Base-by-base conservation (phyloP, 1,140 invertebrate species). In the Leucophenga varia region DNA sequence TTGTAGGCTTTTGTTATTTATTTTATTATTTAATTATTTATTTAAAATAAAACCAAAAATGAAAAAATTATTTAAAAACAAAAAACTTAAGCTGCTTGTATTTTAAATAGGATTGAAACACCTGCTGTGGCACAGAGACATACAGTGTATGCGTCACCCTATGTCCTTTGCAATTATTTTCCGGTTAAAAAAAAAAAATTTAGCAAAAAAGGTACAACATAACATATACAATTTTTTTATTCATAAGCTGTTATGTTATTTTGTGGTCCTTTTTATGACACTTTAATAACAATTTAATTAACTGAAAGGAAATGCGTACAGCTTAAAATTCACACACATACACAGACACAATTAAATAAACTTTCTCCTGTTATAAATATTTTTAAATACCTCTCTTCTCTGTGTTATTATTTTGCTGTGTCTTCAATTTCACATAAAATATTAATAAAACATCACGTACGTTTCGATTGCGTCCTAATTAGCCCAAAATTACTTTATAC, bases 21-120 rank as follows among this genome's bases (percentile, higher is more conserved):
- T 47, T 43, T 35, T 55, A 63, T 59, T 68, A 64, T 68, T 67
- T 67, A 64, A 63, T 48, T 65, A 64, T 67, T 68, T 68, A 68
- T 67, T 68, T 56, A 68, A 57, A 54, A 57, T 37, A 34, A 40
- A 34, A 21, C 50, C 37, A 61, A 37, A 25, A 41, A 36, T 49
- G 50, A 21, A 52, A 36, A 48, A 46, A 31, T 31, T 54, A 52
- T 58, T 47, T 43, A 51, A 50, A 61, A 43, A 19, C 22, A 48
- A 46, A 47, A 43, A 43, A 55, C 57, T 28, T 54, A n/a, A n/a
- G n/a, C n/a, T 47, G 44, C 34, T 47, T 51, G 45, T 56, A 57
- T 35, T n/a, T n/a, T n/a, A n/a, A n/a, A n/a, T n/a, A n/a, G n/a
- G n/a, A n/a, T n/a, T n/a, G n/a, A n/a, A n/a, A n/a, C n/a, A n/a